Conservation (phyloP, 1,140 invertebrate species). For the Sycophila sp. region DNA sequence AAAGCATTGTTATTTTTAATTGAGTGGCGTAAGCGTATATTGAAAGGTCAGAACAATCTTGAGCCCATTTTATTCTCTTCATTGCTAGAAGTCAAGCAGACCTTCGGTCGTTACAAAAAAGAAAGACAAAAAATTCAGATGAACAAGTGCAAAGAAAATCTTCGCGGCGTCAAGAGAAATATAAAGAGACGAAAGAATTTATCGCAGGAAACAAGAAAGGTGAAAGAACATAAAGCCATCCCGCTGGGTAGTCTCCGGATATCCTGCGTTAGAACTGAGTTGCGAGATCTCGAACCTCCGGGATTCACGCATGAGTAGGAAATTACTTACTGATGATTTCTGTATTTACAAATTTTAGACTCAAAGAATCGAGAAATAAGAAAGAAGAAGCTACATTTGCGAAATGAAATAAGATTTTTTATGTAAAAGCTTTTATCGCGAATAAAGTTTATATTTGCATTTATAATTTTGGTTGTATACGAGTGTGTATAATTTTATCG, state of each 20-base stretch:
- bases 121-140: not conserved
- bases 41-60: not conserved
- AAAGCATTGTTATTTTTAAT: too few species aligned
- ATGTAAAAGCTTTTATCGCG: too few species aligned
- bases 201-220: slow-evolving; percentile 10
- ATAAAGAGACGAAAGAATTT: slow-evolving; percentile 13
- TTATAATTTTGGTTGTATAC: too few species aligned
- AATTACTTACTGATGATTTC: too few species aligned
- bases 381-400: too few species aligned
- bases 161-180: not conserved
- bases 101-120: not conserved
- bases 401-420: too few species aligned
- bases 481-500: too few species aligned
- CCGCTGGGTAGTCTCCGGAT: not conserved
- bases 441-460: not conserved
- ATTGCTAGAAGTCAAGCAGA: not conserved
- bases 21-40: too few species aligned
- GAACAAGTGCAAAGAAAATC: not conserved
- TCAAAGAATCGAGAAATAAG: not conserved
- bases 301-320: not conserved
- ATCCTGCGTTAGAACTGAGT: not conserved
- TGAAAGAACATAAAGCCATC: not conserved
- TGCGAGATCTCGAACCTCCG: not conserved
- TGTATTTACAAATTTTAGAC: too few species aligned
- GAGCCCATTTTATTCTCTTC: not conserved